Percentiles rank a stretch among this genome's conserved stretches.
Evolutionary conservation across 2,113 vertebrate species (phyloP).

Genomic region (Neodon shergylaensis): DNA sequence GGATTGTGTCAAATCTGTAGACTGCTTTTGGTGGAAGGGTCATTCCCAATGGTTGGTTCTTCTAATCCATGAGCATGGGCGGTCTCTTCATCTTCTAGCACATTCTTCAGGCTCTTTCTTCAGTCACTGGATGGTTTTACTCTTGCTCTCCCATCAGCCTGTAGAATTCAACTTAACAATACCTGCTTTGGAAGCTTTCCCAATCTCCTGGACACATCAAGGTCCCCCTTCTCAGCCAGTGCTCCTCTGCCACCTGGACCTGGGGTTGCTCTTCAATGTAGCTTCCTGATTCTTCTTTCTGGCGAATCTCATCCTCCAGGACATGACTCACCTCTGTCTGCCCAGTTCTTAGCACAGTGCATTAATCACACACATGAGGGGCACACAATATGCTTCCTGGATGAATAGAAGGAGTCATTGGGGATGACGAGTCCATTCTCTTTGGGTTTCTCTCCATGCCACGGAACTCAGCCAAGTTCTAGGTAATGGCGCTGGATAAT

Average conservation of each 20-base stretch:
- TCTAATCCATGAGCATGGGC: neutral
- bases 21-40: neutral
- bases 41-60: neutral
- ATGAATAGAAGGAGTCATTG: neutral
- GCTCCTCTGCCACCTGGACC: neutral
- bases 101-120: neutral
- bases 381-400: neutral
- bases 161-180: fast-evolving
- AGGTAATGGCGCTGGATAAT: constrained; percentile 55
- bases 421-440: neutral
- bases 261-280: neutral
- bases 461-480: constrained; percentile 39
- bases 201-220: neutral
- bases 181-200: neutral
- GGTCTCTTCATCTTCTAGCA: neutral
- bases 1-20: no score
- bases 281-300: neutral
- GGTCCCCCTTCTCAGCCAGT: neutral
- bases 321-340: neutral
- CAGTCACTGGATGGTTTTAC: neutral
- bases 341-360: neutral
- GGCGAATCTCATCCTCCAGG: neutral
- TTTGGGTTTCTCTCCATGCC: neutral
- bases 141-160: neutral
- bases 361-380: neutral